Evolutionary conservation across 2,113 vertebrate species (phyloP).

Genomic region (Macquaria ambigua): DNA sequence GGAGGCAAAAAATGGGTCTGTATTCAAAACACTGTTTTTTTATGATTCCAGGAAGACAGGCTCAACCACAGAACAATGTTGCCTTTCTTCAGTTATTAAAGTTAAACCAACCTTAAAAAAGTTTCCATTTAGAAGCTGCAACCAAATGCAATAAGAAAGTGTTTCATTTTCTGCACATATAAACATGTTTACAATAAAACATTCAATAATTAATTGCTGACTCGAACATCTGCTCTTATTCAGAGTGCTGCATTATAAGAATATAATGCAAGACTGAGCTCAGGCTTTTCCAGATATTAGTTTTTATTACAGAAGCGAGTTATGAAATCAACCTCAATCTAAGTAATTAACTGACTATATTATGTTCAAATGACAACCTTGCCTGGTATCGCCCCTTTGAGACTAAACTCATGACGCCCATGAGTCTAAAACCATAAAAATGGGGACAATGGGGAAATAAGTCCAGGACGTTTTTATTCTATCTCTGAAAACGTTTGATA

Average conservation of each 20-base stretch:
- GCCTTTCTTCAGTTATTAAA: slow-evolving; percentile 58
- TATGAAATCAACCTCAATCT: slow-evolving; percentile 24
- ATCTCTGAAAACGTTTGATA: background rate
- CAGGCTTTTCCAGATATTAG: slow-evolving; percentile 42
- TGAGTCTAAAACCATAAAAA: slow-evolving; percentile 3
- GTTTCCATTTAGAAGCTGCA: slow-evolving; percentile 45
- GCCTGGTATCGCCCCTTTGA: slow-evolving; percentile 4
- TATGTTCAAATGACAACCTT: slow-evolving; percentile 26
- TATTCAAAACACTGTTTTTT: slow-evolving; percentile 39
- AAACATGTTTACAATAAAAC: slow-evolving; percentile 63
- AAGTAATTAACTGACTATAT: slow-evolving; percentile 34
- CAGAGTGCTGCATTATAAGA: slow-evolving; percentile 41
- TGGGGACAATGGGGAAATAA: background rate
- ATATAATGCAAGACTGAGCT: slow-evolving; percentile 48
- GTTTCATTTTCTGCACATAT: slow-evolving; percentile 76
- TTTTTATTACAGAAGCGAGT: slow-evolving; percentile 45
- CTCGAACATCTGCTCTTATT: slow-evolving; percentile 65
- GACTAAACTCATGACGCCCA: background rate
- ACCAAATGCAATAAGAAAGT: slow-evolving; percentile 58
- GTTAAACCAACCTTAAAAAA: slow-evolving; percentile 45
- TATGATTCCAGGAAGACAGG: slow-evolving; percentile 51
- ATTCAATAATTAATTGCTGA: slow-evolving; percentile 44
- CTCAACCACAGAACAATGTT: slow-evolving; percentile 43
- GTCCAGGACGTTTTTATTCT: background rate
- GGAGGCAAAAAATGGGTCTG: slow-evolving; percentile 16